Base-by-base conservation (phyloP, 2,888 invertebrate species). In the Thereva unica region DNA sequence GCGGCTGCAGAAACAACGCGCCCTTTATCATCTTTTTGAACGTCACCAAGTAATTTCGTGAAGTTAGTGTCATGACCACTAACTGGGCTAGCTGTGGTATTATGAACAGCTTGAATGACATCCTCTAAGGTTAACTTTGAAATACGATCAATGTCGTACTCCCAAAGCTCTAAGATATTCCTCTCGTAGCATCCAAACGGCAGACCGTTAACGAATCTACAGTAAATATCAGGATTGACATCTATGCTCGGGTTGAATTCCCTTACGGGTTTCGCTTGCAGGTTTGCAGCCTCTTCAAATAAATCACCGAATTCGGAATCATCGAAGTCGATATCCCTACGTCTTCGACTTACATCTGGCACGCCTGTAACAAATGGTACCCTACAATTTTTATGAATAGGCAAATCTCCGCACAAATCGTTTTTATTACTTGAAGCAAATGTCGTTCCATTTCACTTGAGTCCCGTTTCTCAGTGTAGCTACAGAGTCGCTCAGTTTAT, bases 131-230 rank as follows among this genome's bases (percentile, higher is more conserved):
- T 86, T 67, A 86, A 76, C 71, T 81, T 82, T 37, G 76, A 76
- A 64, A 91, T 84, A 68, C 80, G 72, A 41, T 80, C 78, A 67
- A 79, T 77, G 75, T 89, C 82, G 75, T 84, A 88, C 50, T 85
- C 83, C 90, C 90, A 92, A 71, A 91, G 78, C 76, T 91, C 90
- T 70, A 90, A 78, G 69, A 91, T 82, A 77, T 87, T 90, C 71
- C 84, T 79, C 69, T 86, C 82, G 66, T 86, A 84, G 76, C 91
- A 92, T 47, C 84, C 84, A 57, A 79, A 77, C 68, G 85, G 84
- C 75, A 91, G 84, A 67, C 79, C 83, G 71, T 88, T 83, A 50
- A 89, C 78, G 71, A 91, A 82, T 68, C 79, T 79, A 78, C 91
- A 91, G 75, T 89, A 90, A 54, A 87, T 76, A 1, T 83, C 81